Conservation (phyloP, 2,797 vertebrate genomes). For the Notoglanidium macrostoma region DNA sequence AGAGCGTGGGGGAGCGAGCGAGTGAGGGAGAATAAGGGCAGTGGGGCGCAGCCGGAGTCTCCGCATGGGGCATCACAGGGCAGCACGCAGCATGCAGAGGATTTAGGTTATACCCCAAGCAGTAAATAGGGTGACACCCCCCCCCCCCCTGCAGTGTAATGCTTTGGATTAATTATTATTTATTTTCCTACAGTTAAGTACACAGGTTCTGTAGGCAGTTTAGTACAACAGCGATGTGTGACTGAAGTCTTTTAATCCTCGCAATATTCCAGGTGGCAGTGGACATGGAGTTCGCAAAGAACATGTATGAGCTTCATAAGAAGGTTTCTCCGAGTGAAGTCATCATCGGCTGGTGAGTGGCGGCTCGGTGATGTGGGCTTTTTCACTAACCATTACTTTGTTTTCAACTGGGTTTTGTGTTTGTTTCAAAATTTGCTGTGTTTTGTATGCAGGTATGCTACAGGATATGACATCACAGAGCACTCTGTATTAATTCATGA, state of each 20-base stretch:
- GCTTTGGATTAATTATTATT: too few relatives aligned
- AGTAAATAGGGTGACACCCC: too few relatives aligned
- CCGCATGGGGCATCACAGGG: too few relatives aligned
- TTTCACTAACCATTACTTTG: background rate
- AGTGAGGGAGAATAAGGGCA: too few relatives aligned
- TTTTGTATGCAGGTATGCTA: constrained; percentile 89
- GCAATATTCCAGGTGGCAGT: constrained; percentile 85
- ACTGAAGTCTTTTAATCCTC: background rate
- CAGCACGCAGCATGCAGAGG: too few relatives aligned
- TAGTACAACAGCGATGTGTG: background rate
- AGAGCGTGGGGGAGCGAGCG: too few relatives aligned
- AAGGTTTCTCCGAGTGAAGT: constrained; percentile 95
- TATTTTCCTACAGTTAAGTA: too few relatives aligned
- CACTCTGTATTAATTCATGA: constrained; percentile 97
- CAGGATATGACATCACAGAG: constrained; percentile 97
- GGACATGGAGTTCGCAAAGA: constrained; percentile 99
- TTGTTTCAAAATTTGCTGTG: too few relatives aligned
- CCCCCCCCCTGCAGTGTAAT: too few relatives aligned
- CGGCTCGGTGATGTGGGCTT: background rate
- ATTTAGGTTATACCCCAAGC: too few relatives aligned
- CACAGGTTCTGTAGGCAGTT: background rate
- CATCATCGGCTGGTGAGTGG: constrained; percentile 90
- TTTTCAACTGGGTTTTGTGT: background rate
- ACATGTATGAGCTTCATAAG: constrained; percentile 99
- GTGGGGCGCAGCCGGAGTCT: too few relatives aligned